Percentiles rank a stretch among this genome's conserved stretches.
These are phyloP conservation scores for Brachionus asplanchnoidis DNA, from an alignment of 1,140 invertebrate species.

Conservation along the genomic window DNA sequence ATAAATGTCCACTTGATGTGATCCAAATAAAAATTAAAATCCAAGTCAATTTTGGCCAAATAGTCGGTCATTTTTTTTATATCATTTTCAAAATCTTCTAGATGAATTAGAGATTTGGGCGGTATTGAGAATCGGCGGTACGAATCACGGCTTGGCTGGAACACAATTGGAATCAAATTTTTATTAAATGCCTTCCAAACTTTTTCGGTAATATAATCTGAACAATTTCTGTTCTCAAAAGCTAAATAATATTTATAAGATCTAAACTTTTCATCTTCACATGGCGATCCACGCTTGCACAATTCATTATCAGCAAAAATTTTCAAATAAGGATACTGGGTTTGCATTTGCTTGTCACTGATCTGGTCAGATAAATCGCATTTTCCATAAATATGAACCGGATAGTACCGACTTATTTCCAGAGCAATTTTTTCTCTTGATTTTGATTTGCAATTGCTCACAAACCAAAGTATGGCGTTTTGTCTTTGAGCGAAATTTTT, in stretches of 20 bases:
- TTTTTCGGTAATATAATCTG: slow-evolving; percentile 44
- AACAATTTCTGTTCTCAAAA: slow-evolving; percentile 43
- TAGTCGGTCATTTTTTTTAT: not conserved
- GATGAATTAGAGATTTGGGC: slow-evolving; percentile 40
- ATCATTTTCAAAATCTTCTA: not conserved
- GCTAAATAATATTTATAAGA: slow-evolving; percentile 43
- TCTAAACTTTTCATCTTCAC: slow-evolving; percentile 20
- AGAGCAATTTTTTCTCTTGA: not conserved
- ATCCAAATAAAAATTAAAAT: not conserved
- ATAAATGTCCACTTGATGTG: not conserved
- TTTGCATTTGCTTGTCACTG: not conserved
- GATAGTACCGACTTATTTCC: slow-evolving; percentile 36
- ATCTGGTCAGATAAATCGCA: not conserved
- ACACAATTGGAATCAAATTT: slow-evolving; percentile 49
- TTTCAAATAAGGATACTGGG: slow-evolving; percentile 16
- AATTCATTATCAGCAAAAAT: not conserved
- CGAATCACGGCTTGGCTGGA: slow-evolving; percentile 42
- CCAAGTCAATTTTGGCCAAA: not conserved
- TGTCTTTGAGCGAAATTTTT: slow-evolving; percentile 5
- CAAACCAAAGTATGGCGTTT: slow-evolving; percentile 40
- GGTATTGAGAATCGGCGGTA: slow-evolving; percentile 12
- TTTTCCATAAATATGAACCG: slow-evolving; percentile 29
- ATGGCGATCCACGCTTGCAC: not conserved
- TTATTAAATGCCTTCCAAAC: slow-evolving; percentile 44
- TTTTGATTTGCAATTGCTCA: slow-evolving; percentile 40